Conservation (phyloP, 2,797 vertebrate genomes). For the Mus spretus region DNA sequence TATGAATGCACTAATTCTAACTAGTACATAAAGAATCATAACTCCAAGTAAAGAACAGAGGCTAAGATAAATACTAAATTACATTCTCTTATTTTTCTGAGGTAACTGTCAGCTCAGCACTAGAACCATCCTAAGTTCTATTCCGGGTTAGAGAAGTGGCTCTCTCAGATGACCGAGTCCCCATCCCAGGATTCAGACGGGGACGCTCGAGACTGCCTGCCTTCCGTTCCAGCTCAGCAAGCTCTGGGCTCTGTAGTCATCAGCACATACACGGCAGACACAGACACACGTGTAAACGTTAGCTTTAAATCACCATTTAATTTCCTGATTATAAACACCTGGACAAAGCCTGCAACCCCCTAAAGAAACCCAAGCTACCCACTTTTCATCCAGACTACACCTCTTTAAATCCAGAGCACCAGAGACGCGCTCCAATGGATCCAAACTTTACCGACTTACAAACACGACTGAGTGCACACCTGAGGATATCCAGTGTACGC, state of each 20-base stretch:
- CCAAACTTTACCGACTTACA: background rate
- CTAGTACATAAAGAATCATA: background rate
- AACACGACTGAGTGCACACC: constrained; percentile 74
- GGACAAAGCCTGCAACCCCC: background rate
- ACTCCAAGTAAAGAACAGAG: background rate
- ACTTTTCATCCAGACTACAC: background rate
- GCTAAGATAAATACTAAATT: constrained; percentile 7
- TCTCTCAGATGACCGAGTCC: background rate
- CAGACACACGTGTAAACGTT: background rate
- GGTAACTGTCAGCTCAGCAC: background rate
- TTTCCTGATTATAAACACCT: constrained; percentile 24
- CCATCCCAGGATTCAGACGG: background rate
- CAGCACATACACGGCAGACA: background rate
- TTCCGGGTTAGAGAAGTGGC: background rate
- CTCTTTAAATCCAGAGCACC: background rate
- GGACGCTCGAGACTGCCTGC: background rate
- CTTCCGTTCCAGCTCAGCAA: background rate
- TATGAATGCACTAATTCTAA: constrained; percentile 31
- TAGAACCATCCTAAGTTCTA: background rate
- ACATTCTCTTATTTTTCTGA: constrained; percentile 16
- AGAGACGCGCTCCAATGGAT: background rate
- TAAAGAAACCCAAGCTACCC: constrained; percentile 39
- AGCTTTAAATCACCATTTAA: background rate
- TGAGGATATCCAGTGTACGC: constrained; percentile 88
- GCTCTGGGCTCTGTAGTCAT: background rate